phyloP scores from a whole-genome alignment of 1,140 invertebrate genomes.

The Lepidurus arcticus region DNA sequence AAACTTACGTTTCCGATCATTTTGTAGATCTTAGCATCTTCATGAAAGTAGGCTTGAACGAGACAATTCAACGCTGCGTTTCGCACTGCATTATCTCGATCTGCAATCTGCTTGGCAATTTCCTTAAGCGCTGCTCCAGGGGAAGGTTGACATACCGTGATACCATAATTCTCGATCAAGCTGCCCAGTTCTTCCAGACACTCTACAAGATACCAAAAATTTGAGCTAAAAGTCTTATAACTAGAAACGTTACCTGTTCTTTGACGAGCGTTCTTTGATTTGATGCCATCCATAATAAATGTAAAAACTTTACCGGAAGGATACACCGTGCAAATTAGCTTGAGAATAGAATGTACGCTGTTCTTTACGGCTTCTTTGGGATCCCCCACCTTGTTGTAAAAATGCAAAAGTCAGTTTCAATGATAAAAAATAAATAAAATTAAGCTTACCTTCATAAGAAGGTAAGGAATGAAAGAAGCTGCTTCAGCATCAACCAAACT shows the following conservation, averaged over 20 bases:
- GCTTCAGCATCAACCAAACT: conserved; percentile 85
- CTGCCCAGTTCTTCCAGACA: conserved; percentile 85
- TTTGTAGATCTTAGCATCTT: conserved; percentile 86
- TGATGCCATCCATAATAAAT: conserved; percentile 88
- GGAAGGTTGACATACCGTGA: conserved; percentile 73
- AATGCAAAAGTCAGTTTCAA: conserved; percentile 35
- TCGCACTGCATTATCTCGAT: conserved; percentile 91
- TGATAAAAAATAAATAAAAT: conserved; percentile 32
- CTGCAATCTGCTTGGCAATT: conserved; percentile 88
- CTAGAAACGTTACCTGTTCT: conserved; percentile 59
- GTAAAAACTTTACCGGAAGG: conserved; percentile 83
- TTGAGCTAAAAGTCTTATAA: not conserved
- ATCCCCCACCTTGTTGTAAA: conserved; percentile 70
- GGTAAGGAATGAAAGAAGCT: conserved; percentile 87
- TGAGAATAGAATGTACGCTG: conserved; percentile 77
- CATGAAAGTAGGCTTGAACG: conserved; percentile 80
- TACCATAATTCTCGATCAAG: conserved; percentile 78
- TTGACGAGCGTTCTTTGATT: conserved; percentile 94
- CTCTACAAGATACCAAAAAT: conserved; percentile 52
- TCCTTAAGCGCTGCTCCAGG: conserved; percentile 76
- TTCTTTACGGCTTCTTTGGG: conserved; percentile 90
- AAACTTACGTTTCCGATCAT: conserved; percentile 75
- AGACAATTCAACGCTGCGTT: conserved; percentile 92
- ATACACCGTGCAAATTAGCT: conserved; percentile 77
- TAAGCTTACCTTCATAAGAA: conserved; percentile 71